A percentile compares a stretch with the other conserved stretches of the same genome.
phyloP scores from a whole-genome alignment of 2,888 invertebrate genomes.

The Elysia crispata region DNA sequence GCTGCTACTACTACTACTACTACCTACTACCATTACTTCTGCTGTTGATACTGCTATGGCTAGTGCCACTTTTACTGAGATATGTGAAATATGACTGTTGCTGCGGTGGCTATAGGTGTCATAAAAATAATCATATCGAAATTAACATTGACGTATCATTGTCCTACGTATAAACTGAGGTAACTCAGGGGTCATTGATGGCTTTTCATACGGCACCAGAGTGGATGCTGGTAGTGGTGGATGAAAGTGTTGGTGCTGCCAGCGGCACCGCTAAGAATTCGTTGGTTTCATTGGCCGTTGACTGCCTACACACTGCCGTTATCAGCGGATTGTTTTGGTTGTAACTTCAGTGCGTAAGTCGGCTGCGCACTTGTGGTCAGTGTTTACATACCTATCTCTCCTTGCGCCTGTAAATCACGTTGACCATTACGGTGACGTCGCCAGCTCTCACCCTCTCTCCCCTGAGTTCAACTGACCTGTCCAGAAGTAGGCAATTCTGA shows the following conservation, averaged over 20 bases:
- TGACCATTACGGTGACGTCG: neutral
- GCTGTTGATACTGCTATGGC: neutral
- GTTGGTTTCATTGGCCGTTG: neutral
- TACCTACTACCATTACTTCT: conserved; percentile 10
- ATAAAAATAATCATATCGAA: no score
- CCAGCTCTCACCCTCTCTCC: neutral
- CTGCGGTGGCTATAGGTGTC: neutral
- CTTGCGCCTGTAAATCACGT: neutral
- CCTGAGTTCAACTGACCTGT: neutral
- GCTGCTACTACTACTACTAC: conserved; percentile 13
- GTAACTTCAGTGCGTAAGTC: neutral
- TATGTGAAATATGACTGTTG: neutral
- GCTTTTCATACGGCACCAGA: no score
- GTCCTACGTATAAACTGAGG: no score
- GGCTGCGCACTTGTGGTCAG: neutral
- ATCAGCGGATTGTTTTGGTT: neutral
- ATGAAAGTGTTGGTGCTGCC: no score
- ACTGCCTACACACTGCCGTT: neutral
- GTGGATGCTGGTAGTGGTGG: neutral
- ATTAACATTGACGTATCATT: no score
- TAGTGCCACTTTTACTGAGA: neutral
- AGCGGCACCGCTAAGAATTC: neutral
- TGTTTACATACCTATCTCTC: neutral
- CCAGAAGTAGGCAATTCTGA: no score
- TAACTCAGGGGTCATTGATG: no score